A percentile compares a stretch with the other conserved stretches of the same genome.
These are phyloP conservation scores for Stenchaetothrips biformis DNA, from an alignment of 2,888 invertebrate genomes.

Conservation along the genomic window DNA sequence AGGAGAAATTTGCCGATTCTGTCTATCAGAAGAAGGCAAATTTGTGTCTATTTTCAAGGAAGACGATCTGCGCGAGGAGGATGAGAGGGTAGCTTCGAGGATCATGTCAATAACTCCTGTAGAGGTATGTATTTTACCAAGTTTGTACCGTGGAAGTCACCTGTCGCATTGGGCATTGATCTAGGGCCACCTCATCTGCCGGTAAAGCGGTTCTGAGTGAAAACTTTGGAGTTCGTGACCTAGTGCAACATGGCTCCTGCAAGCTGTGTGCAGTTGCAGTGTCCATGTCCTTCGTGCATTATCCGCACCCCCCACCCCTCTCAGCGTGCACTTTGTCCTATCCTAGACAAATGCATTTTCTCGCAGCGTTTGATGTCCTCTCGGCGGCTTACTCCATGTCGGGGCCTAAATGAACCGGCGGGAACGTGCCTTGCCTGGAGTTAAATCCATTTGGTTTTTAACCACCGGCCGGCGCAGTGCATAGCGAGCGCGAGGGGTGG, in stretches of 20 bases:
- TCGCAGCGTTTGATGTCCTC: too few relatives aligned
- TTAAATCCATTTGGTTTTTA: too few relatives aligned
- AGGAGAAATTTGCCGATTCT: constrained; percentile 17
- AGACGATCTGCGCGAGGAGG: background rate
- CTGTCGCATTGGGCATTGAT: background rate
- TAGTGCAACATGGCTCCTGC: constrained; percentile 8
- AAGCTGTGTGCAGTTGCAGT: background rate
- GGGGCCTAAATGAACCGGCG: too few relatives aligned
- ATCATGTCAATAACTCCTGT: background rate
- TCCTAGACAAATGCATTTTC: too few relatives aligned
- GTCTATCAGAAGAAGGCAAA: constrained; percentile 9
- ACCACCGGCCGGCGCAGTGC: too few relatives aligned
- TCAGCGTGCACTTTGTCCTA: background rate
- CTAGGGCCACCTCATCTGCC: background rate
- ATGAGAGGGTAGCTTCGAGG: background rate
- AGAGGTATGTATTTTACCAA: background rate
- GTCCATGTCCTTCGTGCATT: background rate
- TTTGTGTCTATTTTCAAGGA: constrained; percentile 16
- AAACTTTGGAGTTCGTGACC: background rate
- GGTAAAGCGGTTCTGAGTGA: background rate
- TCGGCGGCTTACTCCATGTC: too few relatives aligned
- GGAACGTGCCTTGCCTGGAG: too few relatives aligned
- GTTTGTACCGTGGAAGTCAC: background rate
- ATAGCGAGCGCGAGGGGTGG: too few relatives aligned
- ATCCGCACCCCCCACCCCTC: background rate